Evolutionary conservation across 2,888 invertebrate genomes (phyloP), one percentile per base, ranked within the genome.

Genomic region (Eurytoma adleriae): DNA sequence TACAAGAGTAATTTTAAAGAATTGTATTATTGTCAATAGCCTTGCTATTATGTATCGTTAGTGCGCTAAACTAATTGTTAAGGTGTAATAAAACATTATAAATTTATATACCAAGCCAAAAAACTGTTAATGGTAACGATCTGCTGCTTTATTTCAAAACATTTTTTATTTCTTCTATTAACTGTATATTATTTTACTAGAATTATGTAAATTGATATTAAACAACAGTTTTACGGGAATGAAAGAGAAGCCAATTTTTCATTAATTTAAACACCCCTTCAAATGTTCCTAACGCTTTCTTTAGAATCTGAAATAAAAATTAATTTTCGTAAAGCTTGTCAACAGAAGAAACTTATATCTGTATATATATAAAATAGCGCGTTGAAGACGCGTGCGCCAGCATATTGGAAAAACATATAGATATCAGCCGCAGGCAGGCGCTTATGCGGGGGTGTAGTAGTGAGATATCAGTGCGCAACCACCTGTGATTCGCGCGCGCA

Each of bases 31-130:
- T 85, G 75, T 82, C 82, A 74, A 78, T 82, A 80, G 82, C 80
- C 50, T 74, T 78, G 79, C 74, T 80, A 73, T 75, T 40, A 71
- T 82, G 62, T 79, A 77, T 82, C 18, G 20, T 70, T 73, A 82
- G 73, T 77, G 67, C 18, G 61, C 83, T 86, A 85, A 85, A 86
- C 85, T 85, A 79, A 75, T 75, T 83, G 78, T 86, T 82, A 83
- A 84, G 85, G 78, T 86, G 84, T 85, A 86, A 83, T 83, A 85
- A 86, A 86, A 81, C 83, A 85, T 85, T 84, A 87, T 85, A 87
- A 86, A 87, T 86, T 87, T 86, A 86, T 86, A 85, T 82, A 84
- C 83, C 76, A 85, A 85, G 82, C 48, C 78, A 79, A 82, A 79
- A 81, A 78, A 80, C 50, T 62, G 74, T 78, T 80, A 68, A 78